Evolutionary conservation across 2,797 vertebrate species (phyloP), one percentile per base, ranked within the genome.

Genomic region (Lates japonicus): DNA sequence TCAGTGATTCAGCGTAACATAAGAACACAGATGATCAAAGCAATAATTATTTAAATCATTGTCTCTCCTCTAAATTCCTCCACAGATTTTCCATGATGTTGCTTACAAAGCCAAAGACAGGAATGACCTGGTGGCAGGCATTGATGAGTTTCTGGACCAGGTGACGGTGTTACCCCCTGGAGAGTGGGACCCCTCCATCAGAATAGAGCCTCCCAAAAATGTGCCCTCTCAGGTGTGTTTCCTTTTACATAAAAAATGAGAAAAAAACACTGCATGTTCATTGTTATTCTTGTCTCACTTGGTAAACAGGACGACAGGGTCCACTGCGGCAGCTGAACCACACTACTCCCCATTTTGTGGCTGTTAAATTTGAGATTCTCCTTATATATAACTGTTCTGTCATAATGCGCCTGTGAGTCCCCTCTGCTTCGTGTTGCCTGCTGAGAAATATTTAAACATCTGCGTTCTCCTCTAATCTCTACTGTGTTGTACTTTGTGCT

Each of bases 31-130:
- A 6, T 20, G 11, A 35, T 31, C 10, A 17, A 65, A 65, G 39
- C 52, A 37, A 25, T 25, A 17, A 25, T 29, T 2, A 22, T 9
- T 19, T 7, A 29, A 33, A 60, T 48, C 44, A n/a, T 20, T 20
- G 1, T 6, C 44, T 7, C 29, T 5, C 29, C 3, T 12, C 17
- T 25, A 33, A 0, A 78, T 9, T 78, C 48, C 13, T 44, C 20
- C 1, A 0, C 82, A 99, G 98, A 96, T 99, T 65, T 99, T 99
- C 93, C 98, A 99, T 64, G 98, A 99, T 78, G 98, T 99, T 72
- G 98, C 98, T 3, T 99, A 99, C 88, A 99, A 99, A 95, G 98
- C 98, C 88, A 99, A 99, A 92, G 98, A 99, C 91, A 97, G 98
- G 55, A 98, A 95, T 85, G 98, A 99, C 88, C 94, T 99, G 88